Base-by-base conservation (phyloP, 2,797 vertebrate genomes). In the Pyrrhura leucotis region DNA sequence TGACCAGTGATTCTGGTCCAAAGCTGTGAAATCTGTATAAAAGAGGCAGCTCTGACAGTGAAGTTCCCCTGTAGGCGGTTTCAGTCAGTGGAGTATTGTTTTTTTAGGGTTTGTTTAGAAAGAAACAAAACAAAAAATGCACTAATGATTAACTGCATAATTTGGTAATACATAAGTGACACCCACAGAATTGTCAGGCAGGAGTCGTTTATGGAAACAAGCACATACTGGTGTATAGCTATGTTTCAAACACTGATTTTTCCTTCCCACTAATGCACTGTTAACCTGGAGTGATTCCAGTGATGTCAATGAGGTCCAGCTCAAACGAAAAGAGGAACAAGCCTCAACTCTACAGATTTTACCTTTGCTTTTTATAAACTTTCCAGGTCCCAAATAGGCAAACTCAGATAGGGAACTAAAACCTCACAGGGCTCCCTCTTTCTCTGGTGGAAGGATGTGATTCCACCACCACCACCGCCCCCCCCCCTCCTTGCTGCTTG, bases 41-140 rank as follows among this genome's bases (percentile, higher is more conserved):
- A 92, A 94, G 82, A 88, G n/a, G 53, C 5, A 81, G 58, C 40
- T 88, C 50, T 94, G 88, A 75, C 54, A 84, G 75, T 69, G 76
- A 79, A 54, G 25, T 84, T 91, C 89, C 53, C 66, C 85, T 51
- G 88, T 86, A 66, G 79, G 85, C 2, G 58, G 66, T 73, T 96
- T 92, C 84, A 91, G 78, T 72, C 33, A 66, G 63, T 3, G 1
- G 23, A 54, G 45, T 67, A 39, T 72, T 89, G 22, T 61, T 84
- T 80, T 91, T 92, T 92, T 85, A 33, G 61, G 35, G 56, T 92
- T 93, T 93, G 86, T 89, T 96, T 95, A 88, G 90, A 75, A 94
- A 89, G 75, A 90, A 93, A 62, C 45, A 61, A 93, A 95, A 62
- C 61, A 80, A 85, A 93, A 95, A 86, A 54, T 59, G 39, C 47